Percentiles rank a stretch among this genome's conserved stretches.
Conservation (phyloP, 2,888 invertebrate species). For the Pollenia griseotomentosa region DNA sequence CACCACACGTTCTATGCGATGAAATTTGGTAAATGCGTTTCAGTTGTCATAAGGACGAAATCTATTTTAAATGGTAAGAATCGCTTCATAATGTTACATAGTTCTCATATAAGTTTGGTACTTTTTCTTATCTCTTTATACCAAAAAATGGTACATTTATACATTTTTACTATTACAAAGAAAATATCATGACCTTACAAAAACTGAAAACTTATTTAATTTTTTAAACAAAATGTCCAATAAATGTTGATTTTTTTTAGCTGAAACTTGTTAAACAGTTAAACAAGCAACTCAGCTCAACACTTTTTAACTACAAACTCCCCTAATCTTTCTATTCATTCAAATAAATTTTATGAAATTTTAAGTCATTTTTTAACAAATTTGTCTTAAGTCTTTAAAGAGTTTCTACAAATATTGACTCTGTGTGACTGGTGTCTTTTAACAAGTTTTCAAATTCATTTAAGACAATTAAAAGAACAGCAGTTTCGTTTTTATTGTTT, state of each 20-base stretch:
- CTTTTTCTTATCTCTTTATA: too few species aligned
- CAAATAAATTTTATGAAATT: constrained; percentile 4
- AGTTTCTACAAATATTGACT: constrained; percentile 28
- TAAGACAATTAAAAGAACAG: constrained; percentile 23
- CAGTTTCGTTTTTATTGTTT: constrained; percentile 18
- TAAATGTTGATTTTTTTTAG: constrained; percentile 5
- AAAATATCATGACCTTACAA: too few species aligned
- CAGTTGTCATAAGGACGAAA: too few species aligned
- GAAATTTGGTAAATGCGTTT: too few species aligned
- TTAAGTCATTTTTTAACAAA: constrained; percentile 40
- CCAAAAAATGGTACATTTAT: too few species aligned
- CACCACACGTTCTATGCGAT: too few species aligned
- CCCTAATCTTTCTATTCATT: background rate
- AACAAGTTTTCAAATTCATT: constrained; percentile 3
- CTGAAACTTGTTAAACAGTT: constrained; percentile 2
- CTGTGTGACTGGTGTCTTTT: background rate
- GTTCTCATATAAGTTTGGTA: too few species aligned
- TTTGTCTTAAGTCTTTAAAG: background rate
- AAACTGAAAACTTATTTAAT: too few species aligned
- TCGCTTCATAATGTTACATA: too few species aligned
- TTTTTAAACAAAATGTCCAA: too few species aligned
- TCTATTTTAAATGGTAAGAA: too few species aligned
- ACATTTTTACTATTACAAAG: too few species aligned
- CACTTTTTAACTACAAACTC: constrained; percentile 20
- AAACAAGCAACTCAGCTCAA: background rate